Base-by-base conservation (phyloP, 2,888 invertebrate genomes). In the Drosophila robusta region DNA sequence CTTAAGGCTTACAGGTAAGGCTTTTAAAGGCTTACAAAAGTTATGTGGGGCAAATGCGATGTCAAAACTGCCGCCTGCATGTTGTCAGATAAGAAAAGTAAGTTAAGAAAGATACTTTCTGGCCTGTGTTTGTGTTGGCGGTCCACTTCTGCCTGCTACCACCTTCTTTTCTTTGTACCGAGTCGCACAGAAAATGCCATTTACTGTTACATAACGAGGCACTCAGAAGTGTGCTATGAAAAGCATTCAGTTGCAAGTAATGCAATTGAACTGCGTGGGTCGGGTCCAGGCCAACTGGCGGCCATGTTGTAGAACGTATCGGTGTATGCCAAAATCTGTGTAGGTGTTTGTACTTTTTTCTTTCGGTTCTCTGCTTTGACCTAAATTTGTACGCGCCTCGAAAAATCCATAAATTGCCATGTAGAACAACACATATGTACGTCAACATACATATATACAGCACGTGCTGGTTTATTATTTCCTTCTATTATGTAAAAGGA, bases 171-270 rank as follows among this genome's bases (percentile, higher is more conserved):
- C 26, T 39, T 29, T 42, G 18, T 38, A 14, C 34, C 24, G 16
- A 34, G 32, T 11, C 26, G 6, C 29, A 44, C n/a, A 26, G 22
- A 63, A 51, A 14, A 18, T 41, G 29, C 12, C 41, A 16, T 32
- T 44, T 49, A 50, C 18, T 42, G 67, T 87, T 87, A 70, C 67
- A 69, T 81, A 83, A 24, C 46, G 16, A 9, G 41, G 44, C 62
- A 18, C 75, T 70, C 14, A 61, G 75, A 84, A 64, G 75, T 78
- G 51, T 84, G 70, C 87, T 81, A 75, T 68, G 75, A 18, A 70
- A 86, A 70, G 65, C 66, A 49, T 55, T 86, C 52, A 67, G 56
- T 47, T 75, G 80, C 65, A 69, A 67, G 50, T 75, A 75, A 82
- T 74, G 70, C 86, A 82, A 86, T 82, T 70, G 83, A 71, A 45